Evolutionary conservation across 2,888 invertebrate genomes (phyloP).

Genomic region (Hyposoter didymator): DNA sequence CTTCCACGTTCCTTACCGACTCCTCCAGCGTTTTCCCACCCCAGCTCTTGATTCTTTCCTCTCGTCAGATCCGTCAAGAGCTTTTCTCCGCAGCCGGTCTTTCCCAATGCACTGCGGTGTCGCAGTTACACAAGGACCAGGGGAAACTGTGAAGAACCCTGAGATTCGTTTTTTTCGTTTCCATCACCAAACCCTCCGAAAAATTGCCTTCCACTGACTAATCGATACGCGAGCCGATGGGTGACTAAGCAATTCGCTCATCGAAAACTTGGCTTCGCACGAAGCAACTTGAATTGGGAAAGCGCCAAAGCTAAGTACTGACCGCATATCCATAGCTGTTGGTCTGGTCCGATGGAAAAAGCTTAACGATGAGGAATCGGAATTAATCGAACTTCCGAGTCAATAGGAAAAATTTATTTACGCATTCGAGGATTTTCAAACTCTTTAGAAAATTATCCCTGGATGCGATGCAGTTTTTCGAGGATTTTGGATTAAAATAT

Average conservation of each 20-base stretch:
- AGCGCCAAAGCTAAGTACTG: not conserved
- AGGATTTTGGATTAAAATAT: not conserved
- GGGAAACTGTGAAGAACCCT: not conserved
- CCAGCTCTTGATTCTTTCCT: not conserved
- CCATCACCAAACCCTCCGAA: not conserved
- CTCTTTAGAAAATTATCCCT: not conserved
- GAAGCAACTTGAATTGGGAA: not conserved
- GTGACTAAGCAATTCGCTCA: not conserved
- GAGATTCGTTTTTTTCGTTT: not conserved
- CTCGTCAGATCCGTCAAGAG: not conserved
- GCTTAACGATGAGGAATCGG: not conserved
- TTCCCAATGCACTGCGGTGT: not conserved
- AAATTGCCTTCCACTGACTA: not conserved
- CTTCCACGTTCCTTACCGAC: not conserved
- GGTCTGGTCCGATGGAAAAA: not conserved
- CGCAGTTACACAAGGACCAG: not conserved
- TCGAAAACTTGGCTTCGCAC: not conserved
- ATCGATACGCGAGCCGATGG: not conserved
- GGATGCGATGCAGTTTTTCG: not conserved
- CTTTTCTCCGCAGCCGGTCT: not conserved
- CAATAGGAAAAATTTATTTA: no score
- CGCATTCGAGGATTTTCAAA: not conserved
- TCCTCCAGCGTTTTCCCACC: not conserved
- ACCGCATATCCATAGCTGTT: not conserved
- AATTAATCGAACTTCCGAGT: not conserved